Evolutionary conservation across 2,797 vertebrate genomes (phyloP).

Genomic region (Parambassis ranga): DNA sequence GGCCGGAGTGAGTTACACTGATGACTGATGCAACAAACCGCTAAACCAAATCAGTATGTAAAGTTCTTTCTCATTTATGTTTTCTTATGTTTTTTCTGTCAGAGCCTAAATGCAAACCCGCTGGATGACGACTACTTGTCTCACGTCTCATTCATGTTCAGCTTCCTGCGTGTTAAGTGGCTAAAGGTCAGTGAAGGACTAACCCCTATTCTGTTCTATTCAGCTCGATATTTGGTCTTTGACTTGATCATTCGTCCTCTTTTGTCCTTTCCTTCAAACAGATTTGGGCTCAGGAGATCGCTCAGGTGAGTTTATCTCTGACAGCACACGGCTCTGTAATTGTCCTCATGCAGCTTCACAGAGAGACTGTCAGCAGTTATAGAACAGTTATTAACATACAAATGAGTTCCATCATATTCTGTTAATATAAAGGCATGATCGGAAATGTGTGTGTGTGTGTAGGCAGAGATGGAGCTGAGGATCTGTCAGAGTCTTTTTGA

Average conservation of each 20-base stretch:
- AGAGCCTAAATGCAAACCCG: constrained; percentile 89
- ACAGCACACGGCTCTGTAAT: not conserved
- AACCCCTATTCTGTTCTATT: no score
- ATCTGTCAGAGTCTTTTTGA: constrained; percentile 95
- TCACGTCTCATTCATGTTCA: constrained; percentile 96
- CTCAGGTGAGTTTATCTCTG: constrained; percentile 84
- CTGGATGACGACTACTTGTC: constrained; percentile 90
- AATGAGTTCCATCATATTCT: not conserved
- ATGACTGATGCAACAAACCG: no score
- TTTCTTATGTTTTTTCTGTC: constrained; percentile 12
- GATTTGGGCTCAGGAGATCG: constrained; percentile 96
- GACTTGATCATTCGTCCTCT: not conserved
- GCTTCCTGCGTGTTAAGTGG: constrained; percentile 98
- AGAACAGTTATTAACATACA: not conserved
- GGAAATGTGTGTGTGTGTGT: constrained; percentile 53
- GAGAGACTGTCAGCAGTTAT: not conserved
- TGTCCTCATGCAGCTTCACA: not conserved
- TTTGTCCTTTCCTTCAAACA: constrained; percentile 71
- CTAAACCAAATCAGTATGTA: no score
- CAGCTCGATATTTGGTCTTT: not conserved
- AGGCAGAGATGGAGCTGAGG: constrained; percentile 94
- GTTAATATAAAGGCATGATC: not conserved
- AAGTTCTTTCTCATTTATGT: not conserved
- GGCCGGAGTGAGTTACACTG: constrained; percentile 86
- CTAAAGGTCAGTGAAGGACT: constrained; percentile 97